Evolutionary conservation across 2,113 vertebrate genomes (phyloP), one percentile per base, ranked within the genome.

Genomic region (Ia io): DNA sequence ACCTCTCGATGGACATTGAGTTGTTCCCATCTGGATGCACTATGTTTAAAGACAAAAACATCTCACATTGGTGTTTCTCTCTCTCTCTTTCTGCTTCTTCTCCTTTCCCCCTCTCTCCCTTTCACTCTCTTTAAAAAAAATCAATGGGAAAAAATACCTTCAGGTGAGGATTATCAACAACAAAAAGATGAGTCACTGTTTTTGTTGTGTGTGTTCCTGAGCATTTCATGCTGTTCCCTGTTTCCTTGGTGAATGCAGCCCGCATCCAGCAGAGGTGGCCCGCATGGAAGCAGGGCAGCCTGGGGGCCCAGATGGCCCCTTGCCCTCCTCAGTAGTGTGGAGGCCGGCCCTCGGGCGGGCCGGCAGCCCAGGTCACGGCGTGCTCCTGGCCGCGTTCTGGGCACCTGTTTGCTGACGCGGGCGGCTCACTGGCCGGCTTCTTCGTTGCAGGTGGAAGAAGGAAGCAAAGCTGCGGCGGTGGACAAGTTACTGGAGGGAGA

Each of bases 401-500:
- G 51, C n/a, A 0, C 42, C 13, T 4, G 51, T 85, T 4, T 23
- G 76, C 35, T 16, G 3, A 2, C 4, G 0, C 0, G 0, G 1
- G 37, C 11, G 35, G 47, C 92, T 96, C 56, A 97, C 1, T 0
- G 49, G 14, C 1, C 3, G 0, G 0, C 6, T 90, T 93, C 59
- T 98, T n/a, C 88, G 44, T 90, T 97, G 32, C 98, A 99, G 99
- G 99, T 99, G 44, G 99, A 99, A 98, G 99, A 99, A 96, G 98
- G 99, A 63, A 99, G 99, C 95, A 99, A 99, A 97, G 99, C 99
- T 0, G 99, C 99, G 9, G 98, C 98, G 0, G 98, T 97, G 3
- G 99, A 99, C 90, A 98, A 98, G 97, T 98, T 99, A 74, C 98
- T 99, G 98, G 99, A 98, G 18, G 99, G 99, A 96, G 99, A 99